A percentile compares a stretch with the other conserved stretches of the same genome.
These are phyloP conservation scores for Conger conger DNA, from an alignment of 2,113 vertebrate species.

Conservation along the genomic window DNA sequence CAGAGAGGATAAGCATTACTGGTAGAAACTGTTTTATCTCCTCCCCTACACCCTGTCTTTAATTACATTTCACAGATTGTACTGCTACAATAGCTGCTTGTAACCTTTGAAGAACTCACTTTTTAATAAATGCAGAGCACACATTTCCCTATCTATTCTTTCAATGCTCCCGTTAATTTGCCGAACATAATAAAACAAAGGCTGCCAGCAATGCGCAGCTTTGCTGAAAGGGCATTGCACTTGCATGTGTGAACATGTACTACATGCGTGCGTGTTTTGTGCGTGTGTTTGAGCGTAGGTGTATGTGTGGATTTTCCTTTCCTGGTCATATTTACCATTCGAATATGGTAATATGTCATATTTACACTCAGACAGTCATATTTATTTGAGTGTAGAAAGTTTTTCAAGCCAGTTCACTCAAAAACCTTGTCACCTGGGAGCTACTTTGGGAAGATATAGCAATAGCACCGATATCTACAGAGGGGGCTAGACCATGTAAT, in stretches of 20 bases:
- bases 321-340: too few species aligned
- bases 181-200: constrained; percentile 24
- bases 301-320: background rate
- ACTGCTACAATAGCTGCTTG: constrained; percentile 4
- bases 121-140: constrained; percentile 20
- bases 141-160: constrained; percentile 14
- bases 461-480: too few species aligned
- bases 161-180: constrained; percentile 21
- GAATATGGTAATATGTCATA: too few species aligned
- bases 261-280: background rate
- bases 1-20: constrained; percentile 10
- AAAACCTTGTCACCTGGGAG: too few species aligned
- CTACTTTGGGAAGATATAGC: too few species aligned
- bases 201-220: background rate
- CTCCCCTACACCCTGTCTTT: constrained; percentile 13
- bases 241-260: background rate
- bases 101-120: constrained; percentile 20
- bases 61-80: constrained; percentile 23
- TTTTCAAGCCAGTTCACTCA: too few species aligned
- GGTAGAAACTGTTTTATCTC: background rate
- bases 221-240: constrained; percentile 19
- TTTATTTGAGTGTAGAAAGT: too few species aligned
- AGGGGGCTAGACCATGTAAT: too few species aligned
- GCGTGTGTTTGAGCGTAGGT: background rate
- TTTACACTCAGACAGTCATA: too few species aligned